Conservation (phyloP, 1,140 invertebrate genomes). For the Archivesica marissinica region DNA sequence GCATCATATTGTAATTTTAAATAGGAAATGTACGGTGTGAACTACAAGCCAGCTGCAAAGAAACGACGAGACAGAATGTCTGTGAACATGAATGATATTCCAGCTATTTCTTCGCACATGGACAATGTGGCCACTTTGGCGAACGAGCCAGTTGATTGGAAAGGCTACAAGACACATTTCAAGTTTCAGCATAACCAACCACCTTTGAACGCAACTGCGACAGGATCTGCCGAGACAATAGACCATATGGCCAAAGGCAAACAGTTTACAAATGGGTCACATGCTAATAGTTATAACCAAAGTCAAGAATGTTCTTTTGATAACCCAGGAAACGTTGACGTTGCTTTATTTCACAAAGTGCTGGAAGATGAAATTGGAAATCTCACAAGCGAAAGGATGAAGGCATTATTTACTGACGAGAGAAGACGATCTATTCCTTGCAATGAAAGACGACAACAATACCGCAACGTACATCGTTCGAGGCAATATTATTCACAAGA, state of each 20-base stretch:
- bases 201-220: neutral
- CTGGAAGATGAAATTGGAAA: neutral
- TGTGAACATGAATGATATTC: neutral
- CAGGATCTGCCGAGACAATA: neutral
- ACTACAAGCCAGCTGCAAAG: conserved; percentile 30
- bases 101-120: neutral
- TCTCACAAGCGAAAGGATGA: neutral
- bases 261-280: neutral
- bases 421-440: neutral
- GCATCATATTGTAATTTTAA: neutral
- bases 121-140: neutral
- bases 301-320: neutral
- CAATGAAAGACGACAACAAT: neutral
- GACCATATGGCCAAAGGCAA: neutral
- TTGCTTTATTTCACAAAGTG: neutral
- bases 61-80: neutral
- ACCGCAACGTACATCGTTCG: neutral
- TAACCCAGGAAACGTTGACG: neutral
- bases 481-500: neutral
- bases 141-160: neutral
- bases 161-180: conserved; percentile 3
- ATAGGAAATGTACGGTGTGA: conserved; percentile 40
- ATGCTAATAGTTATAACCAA: neutral
- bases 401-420: neutral
- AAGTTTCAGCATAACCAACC: neutral